These are phyloP conservation scores for Saturnia japonica DNA, from an alignment of 2,888 invertebrate species.

Conservation along the genomic window DNA sequence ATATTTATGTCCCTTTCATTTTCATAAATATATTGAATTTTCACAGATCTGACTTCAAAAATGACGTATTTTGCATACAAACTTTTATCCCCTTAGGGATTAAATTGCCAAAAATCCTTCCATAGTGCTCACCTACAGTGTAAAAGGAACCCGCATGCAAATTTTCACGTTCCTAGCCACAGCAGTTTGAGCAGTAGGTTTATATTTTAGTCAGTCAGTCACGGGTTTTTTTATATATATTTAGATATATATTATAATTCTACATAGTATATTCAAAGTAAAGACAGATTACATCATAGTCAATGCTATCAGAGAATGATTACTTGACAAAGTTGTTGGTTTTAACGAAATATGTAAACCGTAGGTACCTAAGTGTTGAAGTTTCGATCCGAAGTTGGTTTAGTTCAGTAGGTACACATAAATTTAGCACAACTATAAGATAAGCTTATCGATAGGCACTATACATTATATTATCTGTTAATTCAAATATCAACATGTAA, in stretches of 20 bases:
- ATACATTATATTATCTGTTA: neutral
- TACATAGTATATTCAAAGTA: neutral
- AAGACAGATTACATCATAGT: neutral
- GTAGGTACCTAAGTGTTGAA: neutral
- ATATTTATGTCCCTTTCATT: too few species aligned
- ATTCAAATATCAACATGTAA: neutral
- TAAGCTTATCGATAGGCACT: neutral
- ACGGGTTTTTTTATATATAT: too few species aligned
- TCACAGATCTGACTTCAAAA: too few species aligned
- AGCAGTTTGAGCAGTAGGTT: too few species aligned
- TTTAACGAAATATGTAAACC: slow-evolving; percentile 7
- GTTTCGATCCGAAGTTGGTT: neutral
- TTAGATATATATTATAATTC: neutral
- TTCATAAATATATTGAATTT: too few species aligned
- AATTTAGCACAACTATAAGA: neutral
- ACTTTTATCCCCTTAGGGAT: too few species aligned
- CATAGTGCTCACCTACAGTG: too few species aligned
- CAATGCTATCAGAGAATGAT: slow-evolving; percentile 9
- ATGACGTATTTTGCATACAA: too few species aligned
- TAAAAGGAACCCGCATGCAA: too few species aligned
- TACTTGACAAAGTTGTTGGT: neutral
- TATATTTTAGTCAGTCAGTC: too few species aligned
- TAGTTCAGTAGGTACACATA: neutral
- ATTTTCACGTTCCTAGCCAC: too few species aligned
- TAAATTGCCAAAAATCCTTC: too few species aligned